Evolutionary conservation across 2,888 invertebrate species (phyloP).

Genomic region (Drepanosiphum platanoidis): DNA sequence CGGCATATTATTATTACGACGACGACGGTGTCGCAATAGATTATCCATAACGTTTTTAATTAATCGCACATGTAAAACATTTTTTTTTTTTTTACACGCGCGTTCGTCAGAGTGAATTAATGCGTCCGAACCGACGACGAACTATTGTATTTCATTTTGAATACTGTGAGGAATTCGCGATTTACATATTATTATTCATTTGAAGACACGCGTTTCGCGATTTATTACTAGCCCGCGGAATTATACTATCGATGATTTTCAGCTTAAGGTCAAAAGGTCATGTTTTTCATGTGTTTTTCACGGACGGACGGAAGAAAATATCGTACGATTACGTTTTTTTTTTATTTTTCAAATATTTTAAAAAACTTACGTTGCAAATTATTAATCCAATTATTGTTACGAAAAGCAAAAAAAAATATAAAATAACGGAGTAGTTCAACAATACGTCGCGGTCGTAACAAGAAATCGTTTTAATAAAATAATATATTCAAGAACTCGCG

Average conservation of each 20-base stretch:
- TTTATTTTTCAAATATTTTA: neutral
- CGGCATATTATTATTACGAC: neutral
- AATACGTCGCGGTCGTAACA: neutral
- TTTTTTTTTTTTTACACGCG: too few relatives aligned
- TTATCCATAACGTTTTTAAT: neutral
- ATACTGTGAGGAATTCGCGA: neutral
- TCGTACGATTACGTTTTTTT: conserved; percentile 23
- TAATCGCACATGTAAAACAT: neutral
- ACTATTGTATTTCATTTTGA: conserved; percentile 8
- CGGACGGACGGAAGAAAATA: neutral
- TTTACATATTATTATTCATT: conserved; percentile 33
- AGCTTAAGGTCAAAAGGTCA: conserved; percentile 43
- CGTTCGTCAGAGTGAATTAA: too few relatives aligned
- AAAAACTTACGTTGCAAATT: neutral
- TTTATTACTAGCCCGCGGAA: neutral
- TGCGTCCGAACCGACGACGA: too few relatives aligned
- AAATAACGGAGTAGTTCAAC: neutral
- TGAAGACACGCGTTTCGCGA: neutral
- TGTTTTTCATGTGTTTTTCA: conserved; percentile 14
- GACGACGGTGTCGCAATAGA: too few relatives aligned
- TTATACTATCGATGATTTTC: neutral
- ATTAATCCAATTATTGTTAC: neutral
- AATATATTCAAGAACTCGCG: neutral
- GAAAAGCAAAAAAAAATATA: too few relatives aligned
- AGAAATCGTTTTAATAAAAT: neutral